phyloP scores from a whole-genome alignment of 2,113 vertebrate genomes.

The Ellobius talpinus region DNA sequence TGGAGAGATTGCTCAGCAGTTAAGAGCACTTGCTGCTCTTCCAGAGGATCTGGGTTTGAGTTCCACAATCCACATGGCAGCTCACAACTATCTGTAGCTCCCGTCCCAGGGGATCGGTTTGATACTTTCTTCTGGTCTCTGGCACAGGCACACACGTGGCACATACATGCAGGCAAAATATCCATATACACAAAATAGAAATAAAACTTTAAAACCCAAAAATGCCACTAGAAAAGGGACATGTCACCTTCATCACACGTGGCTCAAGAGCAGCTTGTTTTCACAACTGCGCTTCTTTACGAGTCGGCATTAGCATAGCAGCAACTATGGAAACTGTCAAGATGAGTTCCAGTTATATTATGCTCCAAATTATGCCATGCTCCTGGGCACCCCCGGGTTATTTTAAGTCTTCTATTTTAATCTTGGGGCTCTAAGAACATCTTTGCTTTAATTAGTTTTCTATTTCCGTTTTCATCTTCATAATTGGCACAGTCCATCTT shows the following conservation, averaged over 20 bases:
- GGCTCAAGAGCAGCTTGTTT: background rate
- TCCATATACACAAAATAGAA: background rate
- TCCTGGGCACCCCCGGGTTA: background rate
- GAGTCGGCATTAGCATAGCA: background rate
- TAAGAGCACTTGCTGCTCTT: too few species aligned
- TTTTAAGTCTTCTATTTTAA: background rate
- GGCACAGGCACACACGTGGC: too few species aligned
- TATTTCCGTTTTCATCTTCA: background rate
- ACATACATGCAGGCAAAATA: background rate
- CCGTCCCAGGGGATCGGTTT: too few species aligned
- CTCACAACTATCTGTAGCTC: too few species aligned
- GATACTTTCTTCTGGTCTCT: too few species aligned
- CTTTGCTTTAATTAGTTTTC: background rate
- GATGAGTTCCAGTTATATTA: background rate
- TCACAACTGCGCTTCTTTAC: background rate
- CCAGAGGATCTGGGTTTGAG: too few species aligned
- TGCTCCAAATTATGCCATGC: background rate
- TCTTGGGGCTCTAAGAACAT: background rate
- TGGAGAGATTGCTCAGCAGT: too few species aligned
- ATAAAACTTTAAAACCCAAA: background rate
- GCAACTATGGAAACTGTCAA: background rate
- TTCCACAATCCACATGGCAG: too few species aligned
- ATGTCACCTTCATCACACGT: too few species aligned
- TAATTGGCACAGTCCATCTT: background rate
- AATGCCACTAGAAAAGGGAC: background rate